These are phyloP conservation scores for Chloroclysta siterata DNA, from an alignment of 2,888 invertebrate species.

Conservation along the genomic window DNA sequence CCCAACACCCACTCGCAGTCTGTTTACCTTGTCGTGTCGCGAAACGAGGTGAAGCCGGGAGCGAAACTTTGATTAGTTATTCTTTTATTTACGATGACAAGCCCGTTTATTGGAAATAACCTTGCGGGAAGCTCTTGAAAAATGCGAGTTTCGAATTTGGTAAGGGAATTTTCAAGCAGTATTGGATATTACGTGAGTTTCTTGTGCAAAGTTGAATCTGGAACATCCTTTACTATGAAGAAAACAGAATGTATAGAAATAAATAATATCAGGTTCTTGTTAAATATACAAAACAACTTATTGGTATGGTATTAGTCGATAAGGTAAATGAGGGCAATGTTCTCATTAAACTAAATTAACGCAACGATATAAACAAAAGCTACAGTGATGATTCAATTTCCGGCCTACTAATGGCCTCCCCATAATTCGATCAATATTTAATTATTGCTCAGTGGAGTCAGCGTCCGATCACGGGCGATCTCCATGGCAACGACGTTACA, in stretches of 20 bases:
- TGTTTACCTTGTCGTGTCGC: slow-evolving; percentile 71
- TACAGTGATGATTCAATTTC: slow-evolving; percentile 27
- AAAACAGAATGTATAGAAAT: not conserved
- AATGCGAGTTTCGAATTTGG: slow-evolving; percentile 5
- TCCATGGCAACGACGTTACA: slow-evolving; percentile 58
- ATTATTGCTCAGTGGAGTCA: slow-evolving; percentile 29
- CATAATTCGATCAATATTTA: slow-evolving; percentile 35
- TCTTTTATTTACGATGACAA: slow-evolving; percentile 65
- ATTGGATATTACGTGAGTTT: not conserved
- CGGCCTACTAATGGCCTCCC: slow-evolving; percentile 21
- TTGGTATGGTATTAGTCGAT: not conserved
- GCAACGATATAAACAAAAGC: slow-evolving; percentile 19
- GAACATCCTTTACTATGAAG: not conserved
- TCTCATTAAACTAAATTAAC: slow-evolving; percentile 19
- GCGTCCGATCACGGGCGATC: slow-evolving; percentile 62
- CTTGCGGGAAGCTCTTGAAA: slow-evolving; percentile 15
- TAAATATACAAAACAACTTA: not conserved
- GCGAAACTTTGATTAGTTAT: slow-evolving; percentile 73
- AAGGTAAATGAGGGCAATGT: slow-evolving; percentile 19
- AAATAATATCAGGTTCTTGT: not conserved
- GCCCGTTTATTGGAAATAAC: slow-evolving; percentile 49
- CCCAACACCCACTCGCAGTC: slow-evolving; percentile 54
- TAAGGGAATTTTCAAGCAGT: not conserved
- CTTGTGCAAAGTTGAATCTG: not conserved
- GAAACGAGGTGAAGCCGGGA: slow-evolving; percentile 63